Conservation (phyloP, 2,113 vertebrate genomes). For the Chloebia gouldiae region DNA sequence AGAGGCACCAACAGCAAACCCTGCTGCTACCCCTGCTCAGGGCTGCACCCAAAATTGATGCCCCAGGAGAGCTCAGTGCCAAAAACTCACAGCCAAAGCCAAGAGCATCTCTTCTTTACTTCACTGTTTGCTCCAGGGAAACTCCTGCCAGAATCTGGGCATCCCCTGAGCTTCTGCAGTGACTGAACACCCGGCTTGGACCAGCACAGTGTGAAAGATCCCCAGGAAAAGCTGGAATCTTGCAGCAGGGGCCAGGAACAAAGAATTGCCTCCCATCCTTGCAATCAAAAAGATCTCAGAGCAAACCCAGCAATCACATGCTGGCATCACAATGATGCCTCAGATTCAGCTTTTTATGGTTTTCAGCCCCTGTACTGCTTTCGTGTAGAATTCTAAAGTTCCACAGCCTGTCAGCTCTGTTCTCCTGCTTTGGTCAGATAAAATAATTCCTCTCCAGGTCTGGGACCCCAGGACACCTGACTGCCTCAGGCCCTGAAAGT, state of each 20-base stretch:
- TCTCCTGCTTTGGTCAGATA: not conserved
- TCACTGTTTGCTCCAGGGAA: not conserved
- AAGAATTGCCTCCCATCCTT: not conserved
- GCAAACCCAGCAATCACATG: not conserved
- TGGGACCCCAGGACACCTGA: not conserved
- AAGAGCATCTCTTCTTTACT: not conserved
- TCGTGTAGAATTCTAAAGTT: too few relatives aligned
- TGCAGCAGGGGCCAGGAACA: not conserved
- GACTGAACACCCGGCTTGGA: not conserved
- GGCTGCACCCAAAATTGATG: accelerated
- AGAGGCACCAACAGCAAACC: not conserved
- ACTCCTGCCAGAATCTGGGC: not conserved
- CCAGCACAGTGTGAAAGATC: not conserved
- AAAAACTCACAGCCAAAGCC: not conserved
- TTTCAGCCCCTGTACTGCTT: not conserved
- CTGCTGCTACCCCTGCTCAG: not conserved
- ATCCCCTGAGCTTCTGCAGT: not conserved
- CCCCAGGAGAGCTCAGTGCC: not conserved
- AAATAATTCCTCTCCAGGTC: not conserved
- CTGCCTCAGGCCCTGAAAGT: not conserved
- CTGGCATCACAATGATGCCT: too few relatives aligned
- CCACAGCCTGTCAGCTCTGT: not conserved
- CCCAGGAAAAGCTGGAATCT: not conserved
- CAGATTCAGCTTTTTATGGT: not conserved
- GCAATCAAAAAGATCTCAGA: not conserved